A percentile compares a stretch with the other conserved stretches of the same genome.
phyloP scores from a whole-genome alignment of 2,113 vertebrate species.

The Laticauda laticaudata region DNA sequence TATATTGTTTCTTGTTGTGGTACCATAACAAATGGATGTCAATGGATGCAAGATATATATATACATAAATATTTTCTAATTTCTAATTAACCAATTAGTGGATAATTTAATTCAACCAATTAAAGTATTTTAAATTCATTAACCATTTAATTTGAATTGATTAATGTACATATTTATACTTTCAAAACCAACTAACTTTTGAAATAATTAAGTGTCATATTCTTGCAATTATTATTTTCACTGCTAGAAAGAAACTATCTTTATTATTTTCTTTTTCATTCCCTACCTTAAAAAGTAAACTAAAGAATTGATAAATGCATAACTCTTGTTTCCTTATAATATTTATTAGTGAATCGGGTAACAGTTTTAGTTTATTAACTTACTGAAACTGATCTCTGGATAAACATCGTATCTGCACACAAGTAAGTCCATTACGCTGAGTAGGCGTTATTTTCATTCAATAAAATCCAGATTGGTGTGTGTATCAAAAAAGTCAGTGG shows the following conservation, averaged over 20 bases:
- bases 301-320: background rate
- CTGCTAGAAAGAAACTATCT: background rate
- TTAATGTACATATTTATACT: background rate
- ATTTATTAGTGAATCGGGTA: background rate
- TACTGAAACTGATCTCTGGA: background rate
- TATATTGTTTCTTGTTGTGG: background rate
- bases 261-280: background rate
- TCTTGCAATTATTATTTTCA: background rate
- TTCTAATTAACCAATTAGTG: background rate
- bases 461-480: background rate
- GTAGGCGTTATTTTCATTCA: background rate
- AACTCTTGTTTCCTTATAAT: background rate
- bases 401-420: background rate
- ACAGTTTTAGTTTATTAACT: conserved; percentile 4
- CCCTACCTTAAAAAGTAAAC: background rate
- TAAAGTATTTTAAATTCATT: background rate
- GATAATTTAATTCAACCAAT: background rate
- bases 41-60: background rate
- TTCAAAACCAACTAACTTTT: background rate
- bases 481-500: background rate
- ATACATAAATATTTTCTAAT: background rate
- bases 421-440: background rate
- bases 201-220: background rate
- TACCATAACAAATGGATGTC: background rate
- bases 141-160: background rate